phyloP scores from a whole-genome alignment of 2,113 vertebrate species.

The Rynchops niger region DNA sequence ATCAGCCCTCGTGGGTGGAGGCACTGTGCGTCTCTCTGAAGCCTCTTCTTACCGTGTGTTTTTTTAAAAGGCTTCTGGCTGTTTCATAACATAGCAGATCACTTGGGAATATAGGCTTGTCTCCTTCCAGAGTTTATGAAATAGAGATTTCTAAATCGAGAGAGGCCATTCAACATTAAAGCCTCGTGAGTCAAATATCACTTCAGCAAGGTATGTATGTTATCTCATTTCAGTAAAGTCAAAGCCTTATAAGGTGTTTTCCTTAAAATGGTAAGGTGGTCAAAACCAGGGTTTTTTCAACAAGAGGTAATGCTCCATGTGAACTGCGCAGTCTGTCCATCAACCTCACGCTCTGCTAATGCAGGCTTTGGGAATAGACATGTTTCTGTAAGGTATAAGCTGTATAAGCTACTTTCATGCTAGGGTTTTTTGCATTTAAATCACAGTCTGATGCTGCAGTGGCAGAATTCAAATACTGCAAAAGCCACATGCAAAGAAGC shows the following conservation, averaged over 20 bases:
- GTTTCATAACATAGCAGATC: neutral
- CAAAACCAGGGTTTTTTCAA: neutral
- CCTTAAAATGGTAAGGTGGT: neutral
- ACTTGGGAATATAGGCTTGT: neutral
- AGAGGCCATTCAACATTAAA: neutral
- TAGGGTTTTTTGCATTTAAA: neutral
- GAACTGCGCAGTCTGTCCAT: neutral
- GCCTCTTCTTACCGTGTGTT: neutral
- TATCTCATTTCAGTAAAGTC: neutral
- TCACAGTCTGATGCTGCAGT: neutral
- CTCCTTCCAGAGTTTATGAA: neutral
- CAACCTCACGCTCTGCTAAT: accelerated
- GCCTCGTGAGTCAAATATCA: neutral
- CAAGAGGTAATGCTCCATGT: neutral
- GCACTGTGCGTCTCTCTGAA: neutral
- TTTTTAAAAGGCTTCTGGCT: neutral
- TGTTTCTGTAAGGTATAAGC: neutral
- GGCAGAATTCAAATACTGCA: neutral
- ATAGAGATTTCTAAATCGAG: neutral
- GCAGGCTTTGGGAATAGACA: neutral
- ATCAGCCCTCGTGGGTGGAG: neutral
- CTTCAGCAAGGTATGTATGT: neutral
- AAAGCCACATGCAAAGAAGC: neutral
- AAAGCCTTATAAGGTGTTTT: neutral
- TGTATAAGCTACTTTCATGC: neutral